Percentiles rank a stretch among this genome's conserved stretches.
These are phyloP conservation scores for Zaprionus kolodkinae DNA, from an alignment of 1,140 invertebrate species.

Conservation along the genomic window DNA sequence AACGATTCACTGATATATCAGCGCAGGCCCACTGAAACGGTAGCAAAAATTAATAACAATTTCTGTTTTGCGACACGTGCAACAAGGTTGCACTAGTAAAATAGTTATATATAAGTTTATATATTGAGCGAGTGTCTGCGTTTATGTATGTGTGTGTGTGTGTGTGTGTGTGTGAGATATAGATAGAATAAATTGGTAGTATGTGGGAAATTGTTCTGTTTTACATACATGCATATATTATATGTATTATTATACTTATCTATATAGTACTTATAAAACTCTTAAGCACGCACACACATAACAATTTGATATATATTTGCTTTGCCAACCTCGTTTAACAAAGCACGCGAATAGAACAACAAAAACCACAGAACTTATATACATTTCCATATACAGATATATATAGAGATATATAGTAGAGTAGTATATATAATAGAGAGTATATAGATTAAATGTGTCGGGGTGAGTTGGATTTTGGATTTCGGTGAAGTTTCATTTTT, in stretches of 20 bases:
- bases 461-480: slow-evolving; percentile 41
- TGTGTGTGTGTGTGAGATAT: slow-evolving; percentile 8
- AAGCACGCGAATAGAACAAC: slow-evolving; percentile 28
- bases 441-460: slow-evolving; percentile 34
- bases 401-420: slow-evolving; percentile 30
- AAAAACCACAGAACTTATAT: slow-evolving; percentile 55
- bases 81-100: background rate
- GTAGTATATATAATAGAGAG: slow-evolving; percentile 29
- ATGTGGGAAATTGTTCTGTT: slow-evolving; percentile 35
- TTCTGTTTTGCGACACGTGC: slow-evolving; percentile 2
- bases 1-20: slow-evolving; percentile 17
- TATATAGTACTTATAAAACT: slow-evolving; percentile 15
- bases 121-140: slow-evolving; percentile 14
- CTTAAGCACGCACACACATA: slow-evolving; percentile 45
- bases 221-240: slow-evolving; percentile 45
- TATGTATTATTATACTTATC: slow-evolving; percentile 36
- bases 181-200: slow-evolving; percentile 20
- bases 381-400: slow-evolving; percentile 32
- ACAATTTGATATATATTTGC: slow-evolving; percentile 32
- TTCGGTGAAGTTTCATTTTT: slow-evolving; percentile 28
- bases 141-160: slow-evolving; percentile 10
- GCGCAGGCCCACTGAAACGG: slow-evolving; percentile 65
- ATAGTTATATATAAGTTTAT: slow-evolving; percentile 26
- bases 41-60: slow-evolving; percentile 64
- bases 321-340: slow-evolving; percentile 40